Percentiles rank a stretch among this genome's conserved stretches.
Conservation (phyloP, 2,888 invertebrate species). For the Linnaemya tessellans region DNA sequence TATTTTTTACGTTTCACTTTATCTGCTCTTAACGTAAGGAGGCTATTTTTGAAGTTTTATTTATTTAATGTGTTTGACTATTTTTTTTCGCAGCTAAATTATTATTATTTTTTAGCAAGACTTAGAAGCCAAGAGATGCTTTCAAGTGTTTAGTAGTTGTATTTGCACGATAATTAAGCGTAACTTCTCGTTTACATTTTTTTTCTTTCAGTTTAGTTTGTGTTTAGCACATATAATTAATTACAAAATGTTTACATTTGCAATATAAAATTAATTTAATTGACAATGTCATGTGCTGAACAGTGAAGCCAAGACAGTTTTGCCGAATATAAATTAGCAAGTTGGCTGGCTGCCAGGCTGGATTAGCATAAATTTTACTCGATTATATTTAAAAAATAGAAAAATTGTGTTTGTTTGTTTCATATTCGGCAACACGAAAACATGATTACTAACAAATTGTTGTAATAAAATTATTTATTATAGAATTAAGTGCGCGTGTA, state of each 20-base stretch:
- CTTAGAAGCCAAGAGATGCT: conserved; percentile 61
- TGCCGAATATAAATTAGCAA: conserved; percentile 1
- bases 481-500: not conserved
- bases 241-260: conserved; percentile 63
- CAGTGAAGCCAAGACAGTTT: conserved; percentile 47
- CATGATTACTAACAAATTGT: conserved; percentile 7
- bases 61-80: conserved; percentile 29
- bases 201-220: not conserved
- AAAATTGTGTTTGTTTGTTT: not conserved
- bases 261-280: conserved; percentile 62
- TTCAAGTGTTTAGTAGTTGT: conserved; percentile 33
- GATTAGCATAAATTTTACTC: conserved; percentile 26
- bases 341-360: not conserved
- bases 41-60: conserved; percentile 22
- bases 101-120: conserved; percentile 9
- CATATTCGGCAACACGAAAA: not conserved
- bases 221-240: conserved; percentile 57
- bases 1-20: conserved; percentile 16
- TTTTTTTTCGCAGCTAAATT: not conserved
- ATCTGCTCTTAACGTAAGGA: conserved; percentile 14
- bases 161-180: conserved; percentile 39
- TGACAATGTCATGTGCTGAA: conserved; percentile 67
- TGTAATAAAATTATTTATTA: conserved; percentile 7
- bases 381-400: not conserved
- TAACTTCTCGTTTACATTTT: conserved; percentile 18